Percentiles rank a stretch among this genome's conserved stretches.
Conservation (phyloP, 2,797 vertebrate genomes). For the Anomalospiza imberbis region DNA sequence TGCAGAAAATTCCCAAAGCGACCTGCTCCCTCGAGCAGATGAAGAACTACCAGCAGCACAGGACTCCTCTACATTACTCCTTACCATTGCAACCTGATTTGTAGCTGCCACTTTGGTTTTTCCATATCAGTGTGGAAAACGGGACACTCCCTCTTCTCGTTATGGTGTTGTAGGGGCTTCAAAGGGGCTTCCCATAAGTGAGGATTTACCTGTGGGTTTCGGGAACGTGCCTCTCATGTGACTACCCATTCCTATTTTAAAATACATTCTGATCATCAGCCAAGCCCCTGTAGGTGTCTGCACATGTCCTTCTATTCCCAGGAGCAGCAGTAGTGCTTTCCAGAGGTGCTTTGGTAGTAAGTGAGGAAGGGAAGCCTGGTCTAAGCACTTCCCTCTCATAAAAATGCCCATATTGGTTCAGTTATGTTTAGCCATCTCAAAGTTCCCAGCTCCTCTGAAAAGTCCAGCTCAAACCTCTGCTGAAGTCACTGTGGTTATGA, state of each 20-base stretch:
- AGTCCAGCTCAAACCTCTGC: background rate
- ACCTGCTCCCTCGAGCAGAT: background rate
- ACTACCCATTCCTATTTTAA: background rate
- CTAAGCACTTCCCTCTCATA: background rate
- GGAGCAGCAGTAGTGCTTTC: background rate
- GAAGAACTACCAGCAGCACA: background rate
- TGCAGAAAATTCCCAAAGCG: background rate
- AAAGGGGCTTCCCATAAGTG: background rate
- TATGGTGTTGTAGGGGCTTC: background rate
- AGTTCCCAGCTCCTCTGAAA: background rate
- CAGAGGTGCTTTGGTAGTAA: background rate
- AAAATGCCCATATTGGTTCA: background rate
- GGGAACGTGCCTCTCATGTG: fast-evolving
- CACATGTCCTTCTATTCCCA: background rate
- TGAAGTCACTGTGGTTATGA: conserved; percentile 57
- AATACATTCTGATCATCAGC: background rate
- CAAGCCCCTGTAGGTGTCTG: background rate
- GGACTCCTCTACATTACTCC: background rate
- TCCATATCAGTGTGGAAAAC: fast-evolving
- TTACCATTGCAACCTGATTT: background rate
- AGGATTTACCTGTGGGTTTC: background rate
- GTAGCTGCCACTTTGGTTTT: background rate
- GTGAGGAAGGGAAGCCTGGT: background rate
- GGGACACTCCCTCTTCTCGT: background rate
- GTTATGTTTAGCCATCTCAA: background rate